Percentiles rank a stretch among this genome's conserved stretches.
Conservation (phyloP, 2,113 vertebrate genomes). For the Vulpes lagopus region DNA sequence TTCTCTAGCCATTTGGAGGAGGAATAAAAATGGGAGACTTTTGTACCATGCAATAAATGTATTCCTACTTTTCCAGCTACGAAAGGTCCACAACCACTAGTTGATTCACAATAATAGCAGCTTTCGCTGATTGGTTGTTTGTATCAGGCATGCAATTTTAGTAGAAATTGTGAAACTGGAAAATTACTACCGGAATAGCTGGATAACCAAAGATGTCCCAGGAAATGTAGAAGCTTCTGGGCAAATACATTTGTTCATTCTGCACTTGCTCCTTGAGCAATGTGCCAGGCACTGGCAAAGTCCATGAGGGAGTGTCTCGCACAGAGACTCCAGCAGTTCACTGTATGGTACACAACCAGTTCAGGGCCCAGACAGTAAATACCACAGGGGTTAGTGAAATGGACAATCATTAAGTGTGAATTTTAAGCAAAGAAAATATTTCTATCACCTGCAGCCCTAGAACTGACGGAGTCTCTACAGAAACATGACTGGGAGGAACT, state of each 20-base stretch:
- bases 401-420: not conserved
- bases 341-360: not conserved
- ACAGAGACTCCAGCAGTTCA: not conserved
- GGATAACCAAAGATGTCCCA: slow-evolving; percentile 2
- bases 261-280: not conserved
- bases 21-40: not conserved
- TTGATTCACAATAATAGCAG: not conserved
- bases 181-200: not conserved
- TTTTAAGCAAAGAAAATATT: not conserved
- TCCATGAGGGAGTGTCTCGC: not conserved
- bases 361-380: not conserved
- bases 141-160: not conserved
- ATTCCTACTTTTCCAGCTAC: not conserved
- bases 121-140: not conserved
- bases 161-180: not conserved
- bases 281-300: not conserved
- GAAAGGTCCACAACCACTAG: not conserved
- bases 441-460: not conserved
- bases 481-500: not conserved
- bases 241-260: not conserved
- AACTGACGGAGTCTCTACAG: not conserved
- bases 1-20: not conserved
- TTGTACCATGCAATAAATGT: not conserved
- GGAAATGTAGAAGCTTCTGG: not conserved
- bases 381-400: not conserved